phyloP scores from a whole-genome alignment of 2,888 invertebrate species.

The Thyatira batis region DNA sequence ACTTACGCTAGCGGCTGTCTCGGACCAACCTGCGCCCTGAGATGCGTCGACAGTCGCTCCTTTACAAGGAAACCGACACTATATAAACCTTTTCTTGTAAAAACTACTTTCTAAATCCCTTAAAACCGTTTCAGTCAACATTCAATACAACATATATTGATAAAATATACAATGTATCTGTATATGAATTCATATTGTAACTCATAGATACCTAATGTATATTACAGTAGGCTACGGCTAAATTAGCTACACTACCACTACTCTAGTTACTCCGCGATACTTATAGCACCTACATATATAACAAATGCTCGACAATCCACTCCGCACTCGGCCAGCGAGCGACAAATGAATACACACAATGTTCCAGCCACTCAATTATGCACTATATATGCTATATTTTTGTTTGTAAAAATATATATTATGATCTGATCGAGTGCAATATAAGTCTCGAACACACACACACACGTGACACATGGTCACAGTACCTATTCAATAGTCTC shows the following conservation, averaged over 20 bases:
- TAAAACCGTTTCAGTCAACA: background rate
- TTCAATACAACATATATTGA: background rate
- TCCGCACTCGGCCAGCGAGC: constrained; percentile 35
- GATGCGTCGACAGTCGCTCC: background rate
- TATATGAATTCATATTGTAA: background rate
- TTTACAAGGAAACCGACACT: background rate
- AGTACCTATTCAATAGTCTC: constrained; percentile 18
- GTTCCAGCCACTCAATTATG: constrained; percentile 2
- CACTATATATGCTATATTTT: background rate
- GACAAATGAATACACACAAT: constrained; percentile 7
- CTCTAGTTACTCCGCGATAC: background rate
- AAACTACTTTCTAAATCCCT: background rate
- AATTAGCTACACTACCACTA: background rate
- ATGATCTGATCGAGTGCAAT: background rate
- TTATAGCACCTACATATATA: background rate
- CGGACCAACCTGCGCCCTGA: constrained; percentile 7
- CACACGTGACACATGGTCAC: constrained; percentile 9
- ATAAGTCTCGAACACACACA: constrained; percentile 10
- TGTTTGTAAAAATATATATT: constrained; percentile 3
- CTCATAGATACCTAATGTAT: background rate
- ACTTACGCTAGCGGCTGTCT: constrained; percentile 3
- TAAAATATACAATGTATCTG: background rate
- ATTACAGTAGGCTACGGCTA: background rate
- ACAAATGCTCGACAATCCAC: constrained; percentile 3
- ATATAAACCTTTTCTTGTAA: background rate